Evolutionary conservation across 2,113 vertebrate genomes (phyloP), one percentile per base, ranked within the genome.

Genomic region (Perca flavescens): DNA sequence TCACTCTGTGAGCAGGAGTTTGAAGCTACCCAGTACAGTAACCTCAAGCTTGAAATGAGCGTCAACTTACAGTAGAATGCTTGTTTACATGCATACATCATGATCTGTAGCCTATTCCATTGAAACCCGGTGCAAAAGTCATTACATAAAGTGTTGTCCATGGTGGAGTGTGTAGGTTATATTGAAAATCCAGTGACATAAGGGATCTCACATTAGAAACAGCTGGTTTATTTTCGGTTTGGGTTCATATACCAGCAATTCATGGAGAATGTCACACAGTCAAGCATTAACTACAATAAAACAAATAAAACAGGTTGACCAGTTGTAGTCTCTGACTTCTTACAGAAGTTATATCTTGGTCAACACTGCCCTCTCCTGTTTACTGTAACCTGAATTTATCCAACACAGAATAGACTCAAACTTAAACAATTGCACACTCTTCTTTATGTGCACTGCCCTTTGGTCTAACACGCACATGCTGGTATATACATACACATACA

Each of bases 341-440:
- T 19, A 21, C 19, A 17, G 50, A 3, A 25, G 5, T 47, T 60
- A 82, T 84, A 58, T 14, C 56, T 89, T 93, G 78, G 76, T 66
- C 85, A 92, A 92, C 77, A 92, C 89, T 95, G 92, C 89, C 94
- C 89, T 89, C 94, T 92, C 71, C 82, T 92, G 94, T 80, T 84
- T 2, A 43, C 10, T 43, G 40, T 11, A 16, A 47, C 7, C 6
- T 9, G 0, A n/a, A 64, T 58, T n/a, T 31, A 49, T 54, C 40
- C n/a, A 64, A 3, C 50, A 21, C 58, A 31, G 21, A 36, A 46
- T 13, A 17, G 57, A 63, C 71, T 61, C 11, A 57, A 28, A 47
- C 52, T 57, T 15, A 67, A 9, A 63, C 17, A 43, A 43, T 43
- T 11, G 10, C 34, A 40, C 36, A 40, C 40, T 14, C 47, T 15